Conservation (phyloP, 2,888 invertebrate genomes). For the Drosophila borealis region DNA sequence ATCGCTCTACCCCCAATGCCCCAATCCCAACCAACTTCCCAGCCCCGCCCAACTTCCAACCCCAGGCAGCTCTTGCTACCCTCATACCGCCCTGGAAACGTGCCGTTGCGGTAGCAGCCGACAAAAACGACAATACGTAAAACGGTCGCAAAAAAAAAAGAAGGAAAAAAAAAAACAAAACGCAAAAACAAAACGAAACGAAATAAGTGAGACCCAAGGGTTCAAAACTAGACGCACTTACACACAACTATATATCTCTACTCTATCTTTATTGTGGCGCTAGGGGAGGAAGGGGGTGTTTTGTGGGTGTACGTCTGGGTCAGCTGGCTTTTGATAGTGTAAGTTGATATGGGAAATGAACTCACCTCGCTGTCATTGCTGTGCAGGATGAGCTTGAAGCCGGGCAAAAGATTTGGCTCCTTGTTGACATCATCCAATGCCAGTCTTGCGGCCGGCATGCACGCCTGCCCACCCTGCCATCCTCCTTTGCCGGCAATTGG, state of each 20-base stretch:
- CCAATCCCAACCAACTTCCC: constrained; percentile 2
- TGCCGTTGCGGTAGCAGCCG: constrained; percentile 2
- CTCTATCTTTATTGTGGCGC: constrained; percentile 18
- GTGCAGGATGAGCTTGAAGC: constrained; percentile 95
- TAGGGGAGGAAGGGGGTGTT: neutral
- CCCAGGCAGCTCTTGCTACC: neutral
- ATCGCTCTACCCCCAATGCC: constrained; percentile 2
- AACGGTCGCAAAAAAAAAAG: constrained; percentile 44
- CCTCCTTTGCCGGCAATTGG: constrained; percentile 98
- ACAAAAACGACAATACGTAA: constrained; percentile 59
- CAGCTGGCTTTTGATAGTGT: constrained; percentile 33
- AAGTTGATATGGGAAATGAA: constrained; percentile 32
- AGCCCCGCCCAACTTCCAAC: neutral
- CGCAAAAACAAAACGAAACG: constrained; percentile 65
- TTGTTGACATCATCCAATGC: constrained; percentile 98
- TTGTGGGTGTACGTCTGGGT: constrained; percentile 8
- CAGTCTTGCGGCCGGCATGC: constrained; percentile 98
- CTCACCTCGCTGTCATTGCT: constrained; percentile 98
- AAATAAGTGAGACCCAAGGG: constrained; percentile 74
- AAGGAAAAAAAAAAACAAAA: constrained; percentile 23
- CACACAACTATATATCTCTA: neutral
- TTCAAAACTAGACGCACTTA: constrained; percentile 50
- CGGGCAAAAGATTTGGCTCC: constrained; percentile 93
- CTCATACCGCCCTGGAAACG: no score
- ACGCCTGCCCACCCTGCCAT: constrained; percentile 99